These are phyloP conservation scores for Tenthredo scrophulariae DNA, from an alignment of 2,888 invertebrate species.

Conservation along the genomic window DNA sequence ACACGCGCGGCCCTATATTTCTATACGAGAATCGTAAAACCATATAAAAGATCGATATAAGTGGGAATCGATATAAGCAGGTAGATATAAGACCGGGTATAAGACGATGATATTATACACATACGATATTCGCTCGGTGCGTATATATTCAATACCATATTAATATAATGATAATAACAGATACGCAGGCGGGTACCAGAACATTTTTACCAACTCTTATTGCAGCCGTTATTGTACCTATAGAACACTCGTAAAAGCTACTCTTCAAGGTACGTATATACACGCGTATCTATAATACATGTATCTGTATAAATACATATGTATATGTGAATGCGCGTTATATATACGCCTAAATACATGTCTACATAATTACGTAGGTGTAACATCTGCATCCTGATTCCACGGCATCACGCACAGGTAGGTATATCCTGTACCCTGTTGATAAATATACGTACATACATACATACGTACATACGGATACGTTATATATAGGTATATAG, in stretches of 20 bases:
- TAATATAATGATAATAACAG: conserved; percentile 46
- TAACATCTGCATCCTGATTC: conserved; percentile 62
- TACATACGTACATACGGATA: too few species aligned
- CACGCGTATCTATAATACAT: too few species aligned
- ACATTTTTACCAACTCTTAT: conserved; percentile 55
- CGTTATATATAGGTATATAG: background rate
- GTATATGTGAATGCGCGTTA: background rate
- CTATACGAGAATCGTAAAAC: background rate
- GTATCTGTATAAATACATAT: background rate
- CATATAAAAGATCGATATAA: background rate
- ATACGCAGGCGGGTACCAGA: conserved; percentile 57
- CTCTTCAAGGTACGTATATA: background rate
- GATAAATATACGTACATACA: background rate
- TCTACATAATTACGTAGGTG: conserved; percentile 48
- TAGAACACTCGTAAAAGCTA: conserved; percentile 7
- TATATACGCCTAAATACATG: conserved; percentile 10
- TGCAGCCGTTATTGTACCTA: background rate
- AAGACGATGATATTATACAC: background rate
- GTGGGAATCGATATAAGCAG: conserved; percentile 9
- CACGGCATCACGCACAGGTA: conserved; percentile 59
- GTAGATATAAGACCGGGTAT: background rate
- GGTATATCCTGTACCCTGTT: conserved; percentile 28
- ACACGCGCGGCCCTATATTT: background rate
- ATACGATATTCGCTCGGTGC: background rate
- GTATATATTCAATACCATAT: conserved; percentile 49